phyloP scores from a whole-genome alignment of 2,888 invertebrate genomes.

The Lasioglossum zephyrum region DNA sequence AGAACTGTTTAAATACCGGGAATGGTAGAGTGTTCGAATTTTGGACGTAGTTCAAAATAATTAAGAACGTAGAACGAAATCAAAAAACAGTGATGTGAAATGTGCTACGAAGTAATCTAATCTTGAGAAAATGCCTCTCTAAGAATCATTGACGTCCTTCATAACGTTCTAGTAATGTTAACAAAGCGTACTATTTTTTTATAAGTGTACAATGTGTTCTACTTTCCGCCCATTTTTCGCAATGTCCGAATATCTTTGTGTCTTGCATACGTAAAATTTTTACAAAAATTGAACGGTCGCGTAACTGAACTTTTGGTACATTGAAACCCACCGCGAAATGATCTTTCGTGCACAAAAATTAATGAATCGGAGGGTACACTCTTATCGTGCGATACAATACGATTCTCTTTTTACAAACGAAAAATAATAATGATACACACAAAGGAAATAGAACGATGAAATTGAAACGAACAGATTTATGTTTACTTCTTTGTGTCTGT shows the following conservation, averaged over 20 bases:
- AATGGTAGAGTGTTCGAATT: constrained; percentile 10
- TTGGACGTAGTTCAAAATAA: constrained; percentile 29
- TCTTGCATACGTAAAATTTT: constrained; percentile 21
- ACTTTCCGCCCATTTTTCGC: constrained; percentile 56
- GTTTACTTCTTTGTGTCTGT: constrained; percentile 26
- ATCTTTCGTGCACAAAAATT: constrained; percentile 38
- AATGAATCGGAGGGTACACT: not conserved
- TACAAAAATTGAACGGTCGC: not conserved
- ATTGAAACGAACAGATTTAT: constrained; percentile 2
- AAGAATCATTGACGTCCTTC: constrained; percentile 41
- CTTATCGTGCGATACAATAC: not conserved
- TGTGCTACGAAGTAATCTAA: constrained; percentile 29
- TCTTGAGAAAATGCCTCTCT: constrained; percentile 30
- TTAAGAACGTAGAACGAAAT: constrained; percentile 22
- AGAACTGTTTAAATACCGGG: constrained; percentile 17
- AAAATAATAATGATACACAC: not conserved
- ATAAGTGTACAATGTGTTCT: constrained; percentile 54
- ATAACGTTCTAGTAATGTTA: constrained; percentile 43
- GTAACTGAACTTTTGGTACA: constrained; percentile 2
- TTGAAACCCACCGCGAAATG: constrained; percentile 15
- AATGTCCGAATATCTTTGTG: constrained; percentile 46
- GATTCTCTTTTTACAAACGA: constrained; percentile 14
- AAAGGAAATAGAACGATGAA: constrained; percentile 6
- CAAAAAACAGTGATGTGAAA: constrained; percentile 19
- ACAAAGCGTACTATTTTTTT: constrained; percentile 50